Evolutionary conservation across 2,797 vertebrate species (phyloP).

Genomic region (Platalea minor): DNA sequence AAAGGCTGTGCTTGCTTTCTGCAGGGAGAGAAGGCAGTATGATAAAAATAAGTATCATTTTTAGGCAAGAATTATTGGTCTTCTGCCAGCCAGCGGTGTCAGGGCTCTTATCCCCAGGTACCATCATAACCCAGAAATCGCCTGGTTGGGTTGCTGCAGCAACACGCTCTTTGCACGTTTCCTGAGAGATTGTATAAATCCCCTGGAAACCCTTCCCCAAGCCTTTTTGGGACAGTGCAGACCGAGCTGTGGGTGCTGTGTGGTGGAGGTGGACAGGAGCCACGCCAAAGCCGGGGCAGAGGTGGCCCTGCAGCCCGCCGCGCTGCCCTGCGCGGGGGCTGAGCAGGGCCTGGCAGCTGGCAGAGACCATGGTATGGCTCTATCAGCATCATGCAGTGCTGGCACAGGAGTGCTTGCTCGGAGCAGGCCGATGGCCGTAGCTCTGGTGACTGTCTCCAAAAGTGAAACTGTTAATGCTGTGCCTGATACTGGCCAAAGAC

Average conservation of each 20-base stretch:
- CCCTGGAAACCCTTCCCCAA: neutral
- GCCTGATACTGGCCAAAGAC: neutral
- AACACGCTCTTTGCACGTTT: fast-evolving
- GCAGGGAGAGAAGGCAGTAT: neutral
- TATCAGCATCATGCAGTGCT: neutral
- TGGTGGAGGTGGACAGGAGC: neutral
- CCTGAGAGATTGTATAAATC: neutral
- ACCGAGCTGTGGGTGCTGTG: neutral
- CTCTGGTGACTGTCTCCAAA: neutral
- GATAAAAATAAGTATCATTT: neutral
- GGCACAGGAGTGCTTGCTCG: neutral
- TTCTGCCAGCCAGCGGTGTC: neutral
- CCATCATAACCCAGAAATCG: neutral
- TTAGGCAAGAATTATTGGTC: neutral
- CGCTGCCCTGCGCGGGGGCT: neutral
- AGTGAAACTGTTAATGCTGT: neutral
- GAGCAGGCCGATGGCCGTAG: neutral
- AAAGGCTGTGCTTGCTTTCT: neutral
- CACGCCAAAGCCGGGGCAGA: fast-evolving
- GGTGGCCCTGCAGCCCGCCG: neutral
- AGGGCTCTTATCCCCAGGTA: neutral
- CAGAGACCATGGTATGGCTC: fast-evolving
- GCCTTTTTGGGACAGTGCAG: neutral
- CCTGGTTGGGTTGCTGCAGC: neutral
- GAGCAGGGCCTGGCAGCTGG: neutral